Conservation (phyloP, 2,797 vertebrate genomes). For the Xiphorhynchus erythropygius region DNA sequence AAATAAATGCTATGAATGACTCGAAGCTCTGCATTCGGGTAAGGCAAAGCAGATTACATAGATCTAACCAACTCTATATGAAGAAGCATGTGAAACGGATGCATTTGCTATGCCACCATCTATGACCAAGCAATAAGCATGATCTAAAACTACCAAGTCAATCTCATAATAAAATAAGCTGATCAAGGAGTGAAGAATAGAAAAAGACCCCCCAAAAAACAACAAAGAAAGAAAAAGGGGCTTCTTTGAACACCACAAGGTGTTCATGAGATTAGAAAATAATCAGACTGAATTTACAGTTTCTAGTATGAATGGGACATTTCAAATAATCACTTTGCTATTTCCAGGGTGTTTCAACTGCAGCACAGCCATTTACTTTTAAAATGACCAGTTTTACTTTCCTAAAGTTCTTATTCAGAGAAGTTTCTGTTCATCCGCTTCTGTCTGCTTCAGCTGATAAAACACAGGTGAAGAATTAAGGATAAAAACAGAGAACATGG, state of each 20-base stretch:
- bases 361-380: neutral
- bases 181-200: neutral
- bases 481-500: conserved; percentile 53
- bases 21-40: neutral
- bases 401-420: conserved; percentile 36
- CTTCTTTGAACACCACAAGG: neutral
- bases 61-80: neutral
- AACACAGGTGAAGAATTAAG: conserved; percentile 74
- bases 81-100: neutral
- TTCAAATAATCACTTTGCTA: neutral
- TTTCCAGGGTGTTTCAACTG: neutral
- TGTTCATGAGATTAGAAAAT: neutral
- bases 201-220: neutral
- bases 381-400: conserved; percentile 41
- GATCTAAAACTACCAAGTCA: neutral
- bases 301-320: neutral
- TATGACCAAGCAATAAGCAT: conserved; percentile 26
- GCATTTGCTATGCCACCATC: neutral
- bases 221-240: neutral
- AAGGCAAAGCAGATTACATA: neutral
- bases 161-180: neutral
- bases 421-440: conserved; percentile 68
- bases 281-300: neutral
- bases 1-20: neutral
- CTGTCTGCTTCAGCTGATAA: conserved; percentile 73